Evolutionary conservation across 2,888 invertebrate genomes (phyloP), one percentile per base, ranked within the genome.

Genomic region (Mactromeris polynyma): DNA sequence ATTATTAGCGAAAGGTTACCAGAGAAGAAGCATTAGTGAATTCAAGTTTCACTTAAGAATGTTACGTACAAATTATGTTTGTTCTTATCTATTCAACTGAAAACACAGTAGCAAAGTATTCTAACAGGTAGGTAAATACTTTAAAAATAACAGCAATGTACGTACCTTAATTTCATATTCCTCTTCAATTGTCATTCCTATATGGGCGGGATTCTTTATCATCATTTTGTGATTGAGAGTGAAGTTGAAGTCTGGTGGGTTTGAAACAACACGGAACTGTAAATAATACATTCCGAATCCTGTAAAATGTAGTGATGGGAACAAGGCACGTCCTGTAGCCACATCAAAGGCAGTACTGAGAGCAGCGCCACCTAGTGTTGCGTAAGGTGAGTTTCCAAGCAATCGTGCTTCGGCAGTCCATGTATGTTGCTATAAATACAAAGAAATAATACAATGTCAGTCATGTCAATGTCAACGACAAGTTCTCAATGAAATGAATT

Each of bases 241-340:
- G 19, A 90, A n/a, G 42, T 90, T 84, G 26, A 81, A 92, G 38
- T 89, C 91, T 14, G 83, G 51, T 46, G 95, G 95, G 0, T 80
- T 87, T 0, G 94, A 94, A 42, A 88, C 64, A 0, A 93, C 89
- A 7, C 64, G 81, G 80, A 94, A 92, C 38, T 89, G 81, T 7
- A 95, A 7, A 46, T 89, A 88, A 82, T 94, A 94, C 17, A 90
- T 79, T 21, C 95, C 94, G 11, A 91, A 82, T 21, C 91, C 90
- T 11, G 93, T 92, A 31, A 95, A 77, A 1, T 78, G 38, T 26
- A 95, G 89, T 83, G 92, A 92, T 36, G 80, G 88, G 83, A 95
- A 94, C 26, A 85, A 82, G 14, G 92, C 94, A 38, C 88, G 81
- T 14, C 94, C 93, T 17, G 94, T 92, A 2, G 85, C 42, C 0